Evolutionary conservation across 2,888 invertebrate genomes (phyloP), one percentile per base, ranked within the genome.

Genomic region (Drosophila fungiperda): DNA sequence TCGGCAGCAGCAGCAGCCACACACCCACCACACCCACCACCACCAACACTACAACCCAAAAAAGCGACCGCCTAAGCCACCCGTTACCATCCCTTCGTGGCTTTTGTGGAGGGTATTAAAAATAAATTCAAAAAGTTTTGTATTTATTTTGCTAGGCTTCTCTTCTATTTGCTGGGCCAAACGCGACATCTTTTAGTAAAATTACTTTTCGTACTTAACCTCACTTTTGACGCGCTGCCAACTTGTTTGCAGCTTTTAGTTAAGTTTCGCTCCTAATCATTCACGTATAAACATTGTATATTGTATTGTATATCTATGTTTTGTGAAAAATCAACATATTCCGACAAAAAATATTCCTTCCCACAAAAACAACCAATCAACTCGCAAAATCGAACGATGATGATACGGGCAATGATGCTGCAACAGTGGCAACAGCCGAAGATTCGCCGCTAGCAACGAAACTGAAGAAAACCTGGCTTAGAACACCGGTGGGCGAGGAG

Each of bases 391-490:
- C 36, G 52, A 40, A 71, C 42, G 45, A 58, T 64, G 40, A 68
- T 49, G 55, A 45, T 64, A 32, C 48, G 15, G 60, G n/a, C 54
- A 35, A 75, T 50, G 42, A 55, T 60, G 20, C 49, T 55, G 49
- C 17, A 62, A 64, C 77, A 95, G 95, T 95, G 94, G 95, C 95
- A 92, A 95, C 95, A 93, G 94, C 95, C 88, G 95, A 95, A 94
- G 94, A 94, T 73, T 95, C 95, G 92, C 95, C 95, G 92, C 94
- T 95, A 92, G 95, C 95, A 91, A 95, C 95, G 94, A 95, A 95
- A 94, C 94, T 95, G 94, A 95, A 95, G 94, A 95, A 95, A 94
- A 95, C 95, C 93, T 95, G 95, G 95, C 94, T 95, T 93, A 95
- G 95, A 93, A 95, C 95, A 94, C 95, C 95, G 90, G 94, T 95